Conservation (phyloP, 1,140 invertebrate genomes). For the Hyles euphorbiae region DNA sequence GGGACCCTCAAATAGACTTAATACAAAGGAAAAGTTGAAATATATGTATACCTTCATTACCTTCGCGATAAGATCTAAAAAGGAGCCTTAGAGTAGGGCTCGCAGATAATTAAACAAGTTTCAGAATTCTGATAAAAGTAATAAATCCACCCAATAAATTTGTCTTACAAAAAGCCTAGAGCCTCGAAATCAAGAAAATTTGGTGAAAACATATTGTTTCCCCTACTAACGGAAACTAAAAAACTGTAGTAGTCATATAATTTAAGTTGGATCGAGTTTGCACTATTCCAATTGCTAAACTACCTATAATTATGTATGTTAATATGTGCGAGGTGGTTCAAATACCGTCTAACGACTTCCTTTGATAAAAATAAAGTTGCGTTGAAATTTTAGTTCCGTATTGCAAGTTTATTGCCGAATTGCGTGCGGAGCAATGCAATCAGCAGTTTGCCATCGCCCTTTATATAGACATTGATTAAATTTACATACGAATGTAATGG, state of each 20-base stretch:
- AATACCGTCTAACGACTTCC: slow-evolving; percentile 73
- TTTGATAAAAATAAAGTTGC: slow-evolving; percentile 73
- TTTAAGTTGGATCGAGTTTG: slow-evolving; percentile 56
- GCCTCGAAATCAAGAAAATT: slow-evolving; percentile 14
- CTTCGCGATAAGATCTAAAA: background rate
- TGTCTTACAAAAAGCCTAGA: slow-evolving; percentile 14
- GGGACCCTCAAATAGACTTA: too few species aligned
- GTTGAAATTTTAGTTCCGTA: slow-evolving; percentile 73
- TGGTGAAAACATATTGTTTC: slow-evolving; percentile 32
- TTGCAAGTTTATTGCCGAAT: slow-evolving; percentile 69
- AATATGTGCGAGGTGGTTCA: slow-evolving; percentile 66
- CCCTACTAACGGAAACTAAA: slow-evolving; percentile 47
- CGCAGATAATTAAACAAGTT: slow-evolving; percentile 12
- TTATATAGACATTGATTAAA: slow-evolving; percentile 72
- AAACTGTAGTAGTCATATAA: slow-evolving; percentile 54
- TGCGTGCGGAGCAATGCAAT: slow-evolving; percentile 59
- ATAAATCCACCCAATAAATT: slow-evolving; percentile 27
- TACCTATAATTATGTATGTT: slow-evolving; percentile 73
- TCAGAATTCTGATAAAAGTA: slow-evolving; percentile 13
- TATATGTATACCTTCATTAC: background rate
- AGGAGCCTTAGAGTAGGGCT: background rate
- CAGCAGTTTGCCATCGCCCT: slow-evolving; percentile 54
- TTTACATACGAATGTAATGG: slow-evolving; percentile 57
- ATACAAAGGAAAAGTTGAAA: too few species aligned
- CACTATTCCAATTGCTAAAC: slow-evolving; percentile 64